phyloP scores from a whole-genome alignment of 2,113 vertebrate genomes.

The Lophius piscatorius region DNA sequence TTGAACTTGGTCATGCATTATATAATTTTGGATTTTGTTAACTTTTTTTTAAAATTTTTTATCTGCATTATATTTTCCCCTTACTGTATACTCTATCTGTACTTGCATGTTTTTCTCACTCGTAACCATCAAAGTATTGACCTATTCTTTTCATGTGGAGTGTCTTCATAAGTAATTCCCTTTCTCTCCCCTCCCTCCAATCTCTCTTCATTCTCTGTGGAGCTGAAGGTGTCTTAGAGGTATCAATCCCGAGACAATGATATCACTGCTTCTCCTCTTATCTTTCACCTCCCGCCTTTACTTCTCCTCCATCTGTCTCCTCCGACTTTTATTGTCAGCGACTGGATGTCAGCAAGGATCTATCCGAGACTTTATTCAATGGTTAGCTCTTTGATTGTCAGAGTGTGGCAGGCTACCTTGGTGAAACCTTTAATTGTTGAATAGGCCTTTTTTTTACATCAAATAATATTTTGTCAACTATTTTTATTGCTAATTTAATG shows the following conservation, averaged over 20 bases:
- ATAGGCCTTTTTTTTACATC: conserved; percentile 20
- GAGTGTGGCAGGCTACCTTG: neutral
- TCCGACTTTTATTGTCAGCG: conserved; percentile 49
- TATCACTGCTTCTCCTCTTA: conserved; percentile 41
- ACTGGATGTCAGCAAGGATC: conserved; percentile 35
- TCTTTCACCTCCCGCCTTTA: conserved; percentile 25
- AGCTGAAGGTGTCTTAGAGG: conserved; percentile 61
- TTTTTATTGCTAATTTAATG: neutral
- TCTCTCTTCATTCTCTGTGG: conserved; percentile 56
- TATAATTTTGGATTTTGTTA: conserved; percentile 23
- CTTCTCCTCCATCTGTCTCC: conserved; percentile 34
- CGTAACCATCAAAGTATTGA: conserved; percentile 71
- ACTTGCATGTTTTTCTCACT: conserved; percentile 36
- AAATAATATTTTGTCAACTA: neutral
- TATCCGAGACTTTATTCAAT: conserved; percentile 16
- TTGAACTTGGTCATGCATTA: conserved; percentile 5
- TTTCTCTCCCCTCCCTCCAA: conserved; percentile 55
- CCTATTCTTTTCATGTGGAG: conserved; percentile 70
- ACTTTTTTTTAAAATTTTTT: conserved; percentile 41
- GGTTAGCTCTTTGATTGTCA: conserved; percentile 38
- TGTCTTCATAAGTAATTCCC: conserved; percentile 75
- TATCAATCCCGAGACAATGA: conserved; percentile 64
- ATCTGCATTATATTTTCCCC: conserved; percentile 34
- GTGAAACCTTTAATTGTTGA: conserved; percentile 3
- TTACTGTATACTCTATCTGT: conserved; percentile 28